Base-by-base conservation (phyloP, 2,797 vertebrate genomes). In the Oryzias dopingdopingensis region DNA sequence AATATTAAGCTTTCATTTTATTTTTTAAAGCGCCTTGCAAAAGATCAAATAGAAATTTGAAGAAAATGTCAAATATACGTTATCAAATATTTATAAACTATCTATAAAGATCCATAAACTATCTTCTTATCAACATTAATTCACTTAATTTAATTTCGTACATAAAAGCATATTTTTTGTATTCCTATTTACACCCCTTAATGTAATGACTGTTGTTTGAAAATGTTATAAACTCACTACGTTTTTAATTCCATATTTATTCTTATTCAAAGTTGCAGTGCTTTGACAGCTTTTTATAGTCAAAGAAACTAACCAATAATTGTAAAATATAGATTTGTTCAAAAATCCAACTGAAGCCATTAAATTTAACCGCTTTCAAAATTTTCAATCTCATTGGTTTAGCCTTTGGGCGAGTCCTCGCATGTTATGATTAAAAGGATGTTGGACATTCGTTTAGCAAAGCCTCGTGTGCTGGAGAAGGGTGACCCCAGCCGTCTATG, bases 371-470 rank as follows among this genome's bases (percentile, higher is more conserved):
- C 41, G 51, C 67, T 20, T 17, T 42, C 59, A 72, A 50, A 44
- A 18, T 70, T 52, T 42, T 18, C 32, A 20, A 7, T 58, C 47
- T 26, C 4, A 26, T 56, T 43, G 47, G 4, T 43, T 0, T 52
- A 49, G 69, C 54, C 58, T 22, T 42, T 42, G 32, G 20, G 54
- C 57, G 53, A 66, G 45, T 67, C 42, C 54, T 49, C 14, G 13
- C 32, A 61, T 56, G 51, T 52, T 63, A 61, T 56, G 71, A 22
- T 49, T 55, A 6, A 82, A 77, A 87, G 74, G 48, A 58, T 49
- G 54, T 52, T 24, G 53, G 85, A 86, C 84, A 85, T 68, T 76
- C 61, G 72, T 78, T 84, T 84, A 78, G 76, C 81, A 70, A 77
- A 72, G 84, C 80, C 72, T 72, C 67, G 81, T 41, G 60, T 67